Evolutionary conservation across 37 sponge, comb jelly and placozoan species (phyloP).

Genomic region (Diacarnus erythraeanus): DNA sequence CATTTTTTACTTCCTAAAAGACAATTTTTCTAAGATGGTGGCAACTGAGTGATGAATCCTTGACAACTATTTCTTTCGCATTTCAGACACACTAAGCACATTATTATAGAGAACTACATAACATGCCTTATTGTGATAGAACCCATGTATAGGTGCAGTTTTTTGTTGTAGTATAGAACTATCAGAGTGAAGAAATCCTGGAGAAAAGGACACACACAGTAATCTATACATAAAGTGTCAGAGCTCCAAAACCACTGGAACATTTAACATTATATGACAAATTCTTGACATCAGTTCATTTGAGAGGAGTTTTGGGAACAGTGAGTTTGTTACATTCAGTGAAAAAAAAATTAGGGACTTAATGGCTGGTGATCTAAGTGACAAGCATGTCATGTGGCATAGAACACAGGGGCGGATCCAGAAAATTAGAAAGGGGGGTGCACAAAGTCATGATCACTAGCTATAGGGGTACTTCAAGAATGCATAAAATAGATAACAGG

Average conservation of each 20-base stretch:
- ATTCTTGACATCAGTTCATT: slow-evolving; percentile 1
- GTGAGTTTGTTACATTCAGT: slow-evolving; percentile 1
- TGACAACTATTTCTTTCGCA: background rate
- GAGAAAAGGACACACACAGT: background rate
- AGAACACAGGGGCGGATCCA: too few relatives aligned
- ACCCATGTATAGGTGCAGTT: background rate
- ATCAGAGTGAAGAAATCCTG: background rate
- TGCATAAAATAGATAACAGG: too few relatives aligned
- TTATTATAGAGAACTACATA: background rate
- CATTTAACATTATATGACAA: background rate
- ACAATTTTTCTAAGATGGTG: background rate
- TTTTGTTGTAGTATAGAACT: background rate
- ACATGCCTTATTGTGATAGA: slow-evolving; percentile 1
- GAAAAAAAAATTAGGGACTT: background rate
- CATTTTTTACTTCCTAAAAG: background rate
- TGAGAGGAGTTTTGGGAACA: too few relatives aligned
- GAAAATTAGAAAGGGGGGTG: too few relatives aligned
- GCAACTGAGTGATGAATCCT: background rate
- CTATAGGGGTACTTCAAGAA: too few relatives aligned
- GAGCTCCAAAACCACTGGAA: background rate
- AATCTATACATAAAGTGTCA: background rate
- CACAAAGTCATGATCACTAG: too few relatives aligned
- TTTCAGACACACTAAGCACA: background rate
- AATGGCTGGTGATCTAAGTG: background rate
- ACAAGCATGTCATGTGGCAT: too few relatives aligned